Evolutionary conservation across 92 coral and sea anemone species (phyloP), one percentile per base, ranked within the genome.

Genomic region (Epizoanthus rinbou): DNA sequence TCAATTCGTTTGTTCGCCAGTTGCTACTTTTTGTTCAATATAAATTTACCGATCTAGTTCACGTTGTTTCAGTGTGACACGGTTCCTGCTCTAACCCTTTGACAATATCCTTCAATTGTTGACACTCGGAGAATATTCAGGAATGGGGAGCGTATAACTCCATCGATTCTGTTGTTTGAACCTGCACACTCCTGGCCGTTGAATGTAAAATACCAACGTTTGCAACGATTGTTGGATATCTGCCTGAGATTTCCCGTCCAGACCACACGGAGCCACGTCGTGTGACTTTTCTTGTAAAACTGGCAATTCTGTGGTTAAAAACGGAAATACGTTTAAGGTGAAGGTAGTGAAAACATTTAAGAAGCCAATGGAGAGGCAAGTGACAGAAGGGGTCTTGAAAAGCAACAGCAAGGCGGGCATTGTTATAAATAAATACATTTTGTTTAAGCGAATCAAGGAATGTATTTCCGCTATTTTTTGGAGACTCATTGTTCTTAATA

Each of bases 161-260:
- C 70, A 25, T 64, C 70, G 35, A 64, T 64, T 43, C 50, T 43
- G 6, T 22, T 28, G 35, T 64, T n/a, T 13, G 13, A 10, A 4
- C 21, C 28, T 3, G 41, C 0, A 25, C 70, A 64, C 25, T 64
- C 70, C 9, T 6, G 9, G 50, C 50, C 50, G 50, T 43, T 43
- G 50, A 43, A 43, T 10, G 50, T 43, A 9, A 64, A 64, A 25
- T 21, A 64, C 70, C 70, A 64, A 64, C 70, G 70, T 28, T 28
- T 64, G 15, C 70, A 64, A 5, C 25, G 10, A 1, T 14, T 11
- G 25, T 9, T 64, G 8, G 15, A 5, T 18, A 13, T 0, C 35
- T 64, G 70, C 33, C 70, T 64, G 28, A 64, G 25, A 28, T 19
- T 64, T n/a, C 70, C 70, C 33, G 70, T 64, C 43, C 70, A 64